Conservation (phyloP, 1,140 invertebrate species). For the Eubasilissa regina region DNA sequence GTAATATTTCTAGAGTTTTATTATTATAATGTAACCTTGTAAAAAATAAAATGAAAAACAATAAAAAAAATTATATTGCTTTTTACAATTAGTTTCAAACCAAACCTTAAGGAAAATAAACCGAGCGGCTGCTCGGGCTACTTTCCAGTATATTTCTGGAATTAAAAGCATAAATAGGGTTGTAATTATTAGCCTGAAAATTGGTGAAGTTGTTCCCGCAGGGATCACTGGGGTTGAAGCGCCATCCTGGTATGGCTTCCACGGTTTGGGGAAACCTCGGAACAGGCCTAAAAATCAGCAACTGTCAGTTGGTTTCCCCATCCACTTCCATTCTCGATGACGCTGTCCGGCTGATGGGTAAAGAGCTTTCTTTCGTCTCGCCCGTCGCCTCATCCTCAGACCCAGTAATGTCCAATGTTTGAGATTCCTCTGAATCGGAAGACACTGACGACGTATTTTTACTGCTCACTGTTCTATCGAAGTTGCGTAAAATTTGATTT, state of each 20-base stretch:
- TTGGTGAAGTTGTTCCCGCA: not conserved
- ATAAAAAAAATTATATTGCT: not conserved
- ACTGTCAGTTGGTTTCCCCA: slow-evolving; percentile 68
- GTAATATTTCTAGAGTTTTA: no score
- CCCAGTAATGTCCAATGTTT: slow-evolving; percentile 70
- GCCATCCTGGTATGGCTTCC: slow-evolving; percentile 53
- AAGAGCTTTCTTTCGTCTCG: slow-evolving; percentile 33
- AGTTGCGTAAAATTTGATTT: not conserved
- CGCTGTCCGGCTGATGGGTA: slow-evolving; percentile 45
- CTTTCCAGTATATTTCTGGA: slow-evolving; percentile 39
- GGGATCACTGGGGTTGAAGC: slow-evolving; percentile 27
- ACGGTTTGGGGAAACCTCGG: slow-evolving; percentile 67
- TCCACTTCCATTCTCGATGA: slow-evolving; percentile 47
- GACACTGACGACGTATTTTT: slow-evolving; percentile 65
- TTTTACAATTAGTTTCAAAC: slow-evolving; percentile 14
- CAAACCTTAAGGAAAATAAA: slow-evolving; percentile 48
- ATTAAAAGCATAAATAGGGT: slow-evolving; percentile 45
- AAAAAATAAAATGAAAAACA: not conserved
- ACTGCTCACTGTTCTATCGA: not conserved
- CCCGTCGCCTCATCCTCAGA: slow-evolving; percentile 66
- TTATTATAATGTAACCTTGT: no score
- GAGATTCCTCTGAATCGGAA: slow-evolving; percentile 68
- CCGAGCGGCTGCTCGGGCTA: slow-evolving; percentile 24
- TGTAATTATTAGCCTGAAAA: slow-evolving; percentile 49
- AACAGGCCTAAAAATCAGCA: slow-evolving; percentile 69